Evolutionary conservation across 64 coral and sea anemone species (phyloP), one percentile per base, ranked within the genome.

Genomic region (Cladopsammia gracilis): DNA sequence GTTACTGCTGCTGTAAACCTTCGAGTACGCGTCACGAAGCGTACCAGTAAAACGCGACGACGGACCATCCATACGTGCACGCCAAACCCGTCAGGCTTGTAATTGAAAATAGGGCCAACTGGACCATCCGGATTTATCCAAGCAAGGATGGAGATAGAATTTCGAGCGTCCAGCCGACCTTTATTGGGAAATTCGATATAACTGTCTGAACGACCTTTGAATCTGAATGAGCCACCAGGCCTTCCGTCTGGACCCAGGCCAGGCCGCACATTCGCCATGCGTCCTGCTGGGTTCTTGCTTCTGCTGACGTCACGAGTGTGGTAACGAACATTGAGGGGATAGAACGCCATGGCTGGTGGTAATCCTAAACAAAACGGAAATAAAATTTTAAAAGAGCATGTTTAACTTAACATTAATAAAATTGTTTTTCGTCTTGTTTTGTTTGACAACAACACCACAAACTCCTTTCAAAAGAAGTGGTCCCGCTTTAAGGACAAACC

Each of bases 111-210:
- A 25, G 96, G 96, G 5, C 96, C 96, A 19, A 93, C 82, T 2
- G 65, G 92, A 25, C 96, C 96, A 54, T 98, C 70, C 14, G 89
- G 88, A 69, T 94, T 91, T 50, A 98, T 91, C 96, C 96, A 98
- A 19, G 96, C 92, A 7, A 94, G 58, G 56, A 98, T 92, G 22
- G 96, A 94, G 26, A 98, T 98, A n/a, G 96, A 98, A 14, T 91
- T 87, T 12, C 87, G 76, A 22, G 96, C 89, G 70, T 90, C 86
- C 3, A 98, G 75, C 12, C 73, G 89, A 18, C 96, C 96, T n/a
- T 82, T 85, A 47, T 98, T 98, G 0, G 88, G 96, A 66, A 98
- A 98, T 47, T 98, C 88, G 5, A 93, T 93, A 64, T 93, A 93
- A 58, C 91, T 93, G 91, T 93, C 82, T 15, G 58, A 61, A 49